Evolutionary conservation across 1,140 invertebrate genomes (phyloP).

Genomic region (Drosophila kurseongensis): DNA sequence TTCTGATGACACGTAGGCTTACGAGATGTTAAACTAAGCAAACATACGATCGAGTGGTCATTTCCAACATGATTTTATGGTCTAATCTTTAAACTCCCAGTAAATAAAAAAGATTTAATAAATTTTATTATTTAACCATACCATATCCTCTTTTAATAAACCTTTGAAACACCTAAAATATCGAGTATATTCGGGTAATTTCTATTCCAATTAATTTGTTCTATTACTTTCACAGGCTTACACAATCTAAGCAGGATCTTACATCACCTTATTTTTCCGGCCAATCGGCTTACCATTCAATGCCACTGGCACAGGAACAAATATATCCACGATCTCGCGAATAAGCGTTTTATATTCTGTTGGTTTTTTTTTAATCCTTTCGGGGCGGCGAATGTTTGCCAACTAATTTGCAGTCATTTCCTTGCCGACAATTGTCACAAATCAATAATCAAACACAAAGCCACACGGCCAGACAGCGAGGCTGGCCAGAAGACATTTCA

Average conservation of each 20-base stretch:
- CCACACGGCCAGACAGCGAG: constrained; percentile 43
- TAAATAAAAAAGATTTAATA: too few relatives aligned
- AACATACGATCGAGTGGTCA: constrained; percentile 4
- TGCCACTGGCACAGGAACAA: constrained; percentile 18
- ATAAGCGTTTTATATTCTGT: not conserved
- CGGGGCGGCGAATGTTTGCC: constrained; percentile 15
- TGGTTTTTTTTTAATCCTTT: constrained; percentile 33
- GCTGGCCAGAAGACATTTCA: constrained; percentile 62
- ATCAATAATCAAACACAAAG: constrained; percentile 54
- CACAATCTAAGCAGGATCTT: constrained; percentile 38
- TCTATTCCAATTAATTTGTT: not conserved
- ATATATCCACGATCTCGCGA: constrained; percentile 22
- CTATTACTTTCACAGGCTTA: constrained; percentile 30
- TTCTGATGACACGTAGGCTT: constrained; percentile 10
- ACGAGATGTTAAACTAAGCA: constrained; percentile 8
- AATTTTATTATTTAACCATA: too few relatives aligned
- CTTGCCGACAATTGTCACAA: constrained; percentile 54
- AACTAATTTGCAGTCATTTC: constrained; percentile 55
- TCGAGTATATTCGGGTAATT: not conserved
- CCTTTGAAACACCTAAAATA: too few relatives aligned
- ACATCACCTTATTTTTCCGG: constrained; percentile 46
- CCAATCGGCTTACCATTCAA: constrained; percentile 51
- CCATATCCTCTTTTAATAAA: too few relatives aligned
- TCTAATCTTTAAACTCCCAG: not conserved
- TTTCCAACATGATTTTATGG: not conserved